Conservation (phyloP, 2,797 vertebrate species). For the Silurus aristotelis region DNA sequence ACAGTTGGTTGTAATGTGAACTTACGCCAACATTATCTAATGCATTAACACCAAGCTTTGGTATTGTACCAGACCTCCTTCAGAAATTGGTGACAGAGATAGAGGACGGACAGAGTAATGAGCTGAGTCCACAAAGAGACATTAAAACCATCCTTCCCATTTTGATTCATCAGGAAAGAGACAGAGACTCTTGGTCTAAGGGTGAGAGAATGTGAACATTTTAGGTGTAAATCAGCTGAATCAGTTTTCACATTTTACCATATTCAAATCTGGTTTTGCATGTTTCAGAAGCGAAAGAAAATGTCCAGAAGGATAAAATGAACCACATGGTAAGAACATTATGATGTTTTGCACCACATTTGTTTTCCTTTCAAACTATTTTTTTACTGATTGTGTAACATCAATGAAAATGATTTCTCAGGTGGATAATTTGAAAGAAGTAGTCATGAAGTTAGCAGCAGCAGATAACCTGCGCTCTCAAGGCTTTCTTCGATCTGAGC, state of each 20-base stretch:
- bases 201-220: conserved; percentile 58
- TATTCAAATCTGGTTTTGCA: neutral
- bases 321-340: conserved; percentile 68
- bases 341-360: neutral
- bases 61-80: conserved; percentile 69
- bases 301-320: conserved; percentile 65
- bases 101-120: conserved; percentile 63
- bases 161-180: conserved; percentile 65
- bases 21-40: neutral
- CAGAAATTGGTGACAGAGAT: conserved; percentile 76
- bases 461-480: conserved; percentile 75
- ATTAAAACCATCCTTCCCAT: conserved; percentile 69
- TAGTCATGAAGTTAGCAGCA: conserved; percentile 74
- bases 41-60: conserved; percentile 16
- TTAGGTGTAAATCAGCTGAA: neutral
- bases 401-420: conserved; percentile 47
- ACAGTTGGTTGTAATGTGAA: neutral
- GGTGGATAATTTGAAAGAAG: conserved; percentile 73
- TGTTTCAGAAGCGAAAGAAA: conserved; percentile 67
- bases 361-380: neutral
- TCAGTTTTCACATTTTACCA: neutral
- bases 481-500: conserved; percentile 72
- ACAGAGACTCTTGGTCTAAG: conserved; percentile 67
- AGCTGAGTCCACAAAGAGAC: conserved; percentile 67
- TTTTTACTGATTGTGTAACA: neutral